Evolutionary conservation across 2,113 vertebrate genomes (phyloP).

Genomic region (Silurus asotus): DNA sequence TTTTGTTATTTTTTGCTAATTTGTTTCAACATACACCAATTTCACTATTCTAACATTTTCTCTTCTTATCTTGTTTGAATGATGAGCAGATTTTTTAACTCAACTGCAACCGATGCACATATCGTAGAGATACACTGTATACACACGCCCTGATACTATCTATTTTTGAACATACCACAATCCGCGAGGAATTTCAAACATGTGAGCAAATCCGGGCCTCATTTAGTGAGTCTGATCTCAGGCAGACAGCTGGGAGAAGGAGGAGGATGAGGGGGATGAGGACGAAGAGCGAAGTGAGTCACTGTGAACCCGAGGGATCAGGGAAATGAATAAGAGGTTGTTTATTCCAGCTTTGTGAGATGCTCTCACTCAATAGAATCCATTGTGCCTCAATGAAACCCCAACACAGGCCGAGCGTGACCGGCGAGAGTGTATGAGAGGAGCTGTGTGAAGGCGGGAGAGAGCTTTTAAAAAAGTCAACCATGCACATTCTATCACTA

Average conservation of each 20-base stretch:
- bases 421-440: slow-evolving; percentile 33
- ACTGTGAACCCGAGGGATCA: not conserved
- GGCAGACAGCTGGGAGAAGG: slow-evolving; percentile 18
- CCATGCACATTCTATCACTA: slow-evolving; percentile 3
- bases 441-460: slow-evolving; percentile 4
- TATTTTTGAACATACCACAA: slow-evolving; percentile 20
- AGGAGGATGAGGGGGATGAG: not conserved
- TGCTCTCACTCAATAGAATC: slow-evolving; percentile 39
- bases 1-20: not conserved
- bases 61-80: not conserved
- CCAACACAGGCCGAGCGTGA: slow-evolving; percentile 2
- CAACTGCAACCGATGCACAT: not conserved
- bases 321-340: slow-evolving; percentile 32
- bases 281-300: slow-evolving; percentile 13
- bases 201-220: slow-evolving; percentile 35
- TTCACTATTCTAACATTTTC: not conserved
- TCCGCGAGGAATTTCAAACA: slow-evolving; percentile 46
- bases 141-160: not conserved
- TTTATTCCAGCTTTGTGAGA: slow-evolving; percentile 37
- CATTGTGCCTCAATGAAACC: slow-evolving; percentile 50
- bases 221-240: slow-evolving; percentile 39
- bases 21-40: not conserved
- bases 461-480: not conserved
- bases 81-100: not conserved
- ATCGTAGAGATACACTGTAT: no score